Base-by-base conservation (phyloP, 2,797 vertebrate species). In the Adrianichthys oophorus region DNA sequence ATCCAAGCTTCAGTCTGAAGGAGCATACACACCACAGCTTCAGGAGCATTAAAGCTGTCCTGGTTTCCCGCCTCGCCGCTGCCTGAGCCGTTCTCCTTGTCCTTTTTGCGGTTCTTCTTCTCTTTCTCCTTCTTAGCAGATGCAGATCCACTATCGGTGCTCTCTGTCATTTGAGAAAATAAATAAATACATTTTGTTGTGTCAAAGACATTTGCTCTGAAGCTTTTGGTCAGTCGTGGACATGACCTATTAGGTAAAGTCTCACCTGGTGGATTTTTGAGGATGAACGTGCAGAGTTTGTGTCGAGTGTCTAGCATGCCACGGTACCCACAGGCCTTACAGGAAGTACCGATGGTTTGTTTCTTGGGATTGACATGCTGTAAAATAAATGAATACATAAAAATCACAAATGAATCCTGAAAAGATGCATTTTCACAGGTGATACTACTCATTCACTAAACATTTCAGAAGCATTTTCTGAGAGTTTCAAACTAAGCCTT, bases 201-300 rank as follows among this genome's bases (percentile, higher is more conserved):
- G 7, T 32, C 8, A 12, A 12, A 12, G 32, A 37, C 32, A 37
- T 37, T 37, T 37, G 8, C 32, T 37, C 32, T 37, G 32, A 37
- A 37, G 10, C 10, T 10, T 37, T 13, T 37, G 12, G 32, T 12
- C 32, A 12, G 32, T 37, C 10, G 13, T 12, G 1, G 32, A 4
- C 32, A 13, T 37, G 7, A 32, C 32, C 10, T 0, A 2, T 37
- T 37, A 3, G 26, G 1, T 0, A 14, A 7, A 12, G 1, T 26
- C 92, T 94, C 85, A 99, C 98, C 98, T 85, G 97, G 97, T 92
- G 97, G 97, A 88, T 99, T 99, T 94, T 99, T 99, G 86, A 99
- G 97, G 92, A 99, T 99, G 93, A 99, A 99, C 8, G 97, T 99
- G 92, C 97, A 99, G 89, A 99, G 97, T 90, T 99, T 99, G 94